phyloP scores from a whole-genome alignment of 2,888 invertebrate species.

The Melanophora roralis region DNA sequence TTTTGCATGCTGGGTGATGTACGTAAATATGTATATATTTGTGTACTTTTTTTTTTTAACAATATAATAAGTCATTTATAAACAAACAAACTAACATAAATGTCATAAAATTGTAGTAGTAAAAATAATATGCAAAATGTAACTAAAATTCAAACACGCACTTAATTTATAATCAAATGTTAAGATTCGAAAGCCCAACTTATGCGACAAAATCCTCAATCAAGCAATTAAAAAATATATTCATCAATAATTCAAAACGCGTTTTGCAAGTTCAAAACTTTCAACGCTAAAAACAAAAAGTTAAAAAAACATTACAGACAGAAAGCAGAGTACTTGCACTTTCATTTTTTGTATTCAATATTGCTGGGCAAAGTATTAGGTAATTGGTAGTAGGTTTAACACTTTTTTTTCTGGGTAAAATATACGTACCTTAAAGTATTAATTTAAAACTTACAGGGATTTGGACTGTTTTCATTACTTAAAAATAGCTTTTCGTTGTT shows the following conservation, averaged over 20 bases:
- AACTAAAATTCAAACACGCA: constrained; percentile 40
- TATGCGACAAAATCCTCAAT: background rate
- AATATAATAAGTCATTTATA: background rate
- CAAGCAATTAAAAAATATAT: background rate
- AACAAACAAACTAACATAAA: constrained; percentile 10
- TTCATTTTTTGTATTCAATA: constrained; percentile 31
- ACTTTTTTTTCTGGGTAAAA: too few relatives aligned
- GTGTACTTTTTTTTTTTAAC: background rate
- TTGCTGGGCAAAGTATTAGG: too few relatives aligned
- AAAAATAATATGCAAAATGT: constrained; percentile 47
- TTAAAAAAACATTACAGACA: too few relatives aligned
- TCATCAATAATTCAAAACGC: constrained; percentile 39
- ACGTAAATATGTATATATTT: background rate
- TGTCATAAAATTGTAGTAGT: constrained; percentile 24
- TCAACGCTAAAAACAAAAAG: constrained; percentile 46
- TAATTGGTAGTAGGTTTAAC: too few relatives aligned
- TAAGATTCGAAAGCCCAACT: background rate
- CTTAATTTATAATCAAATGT: background rate
- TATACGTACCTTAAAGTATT: too few relatives aligned
- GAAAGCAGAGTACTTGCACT: constrained; percentile 31
- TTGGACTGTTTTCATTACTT: too few relatives aligned
- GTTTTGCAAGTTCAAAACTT: constrained; percentile 46
- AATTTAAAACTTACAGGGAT: too few relatives aligned
- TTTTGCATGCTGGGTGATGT: background rate
- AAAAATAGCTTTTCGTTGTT: too few relatives aligned